phyloP scores from a whole-genome alignment of 2,888 invertebrate genomes.

The Mythimna albipuncta region DNA sequence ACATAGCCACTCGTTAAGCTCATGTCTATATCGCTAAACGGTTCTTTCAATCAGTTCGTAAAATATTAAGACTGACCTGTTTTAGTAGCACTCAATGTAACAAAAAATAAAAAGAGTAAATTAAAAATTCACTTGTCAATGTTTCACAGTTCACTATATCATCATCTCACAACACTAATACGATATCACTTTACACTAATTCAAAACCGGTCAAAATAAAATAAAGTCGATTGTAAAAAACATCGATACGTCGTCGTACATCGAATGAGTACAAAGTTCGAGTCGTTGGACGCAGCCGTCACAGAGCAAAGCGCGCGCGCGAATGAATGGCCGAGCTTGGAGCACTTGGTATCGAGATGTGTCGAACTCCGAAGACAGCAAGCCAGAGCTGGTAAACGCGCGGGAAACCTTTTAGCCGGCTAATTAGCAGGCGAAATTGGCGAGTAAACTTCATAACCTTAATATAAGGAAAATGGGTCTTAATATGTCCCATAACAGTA shows the following conservation, averaged over 20 bases:
- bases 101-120: conserved; percentile 29
- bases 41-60: conserved; percentile 42
- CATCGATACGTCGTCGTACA: conserved; percentile 73
- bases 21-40: conserved; percentile 47
- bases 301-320: conserved; percentile 80
- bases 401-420: conserved; percentile 57
- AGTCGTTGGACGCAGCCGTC: conserved; percentile 78
- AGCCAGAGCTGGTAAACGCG: conserved; percentile 49
- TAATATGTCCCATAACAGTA: conserved; percentile 62
- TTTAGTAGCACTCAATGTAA: conserved; percentile 20
- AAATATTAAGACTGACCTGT: conserved; percentile 58
- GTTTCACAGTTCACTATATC: conserved; percentile 48
- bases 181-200: conserved; percentile 52
- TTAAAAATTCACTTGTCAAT: conserved; percentile 52
- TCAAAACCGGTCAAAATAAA: conserved; percentile 52
- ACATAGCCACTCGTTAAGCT: conserved; percentile 40
- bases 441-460: conserved; percentile 55
- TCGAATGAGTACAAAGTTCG: conserved; percentile 59
- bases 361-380: conserved; percentile 60
- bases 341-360: conserved; percentile 58
- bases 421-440: conserved; percentile 64
- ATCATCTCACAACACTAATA: conserved; percentile 57
- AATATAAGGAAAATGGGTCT: conserved; percentile 59
- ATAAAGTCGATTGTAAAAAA: conserved; percentile 66
- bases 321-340: conserved; percentile 79